Base-by-base conservation (phyloP, 2,888 invertebrate species). In the Julus scanicus region DNA sequence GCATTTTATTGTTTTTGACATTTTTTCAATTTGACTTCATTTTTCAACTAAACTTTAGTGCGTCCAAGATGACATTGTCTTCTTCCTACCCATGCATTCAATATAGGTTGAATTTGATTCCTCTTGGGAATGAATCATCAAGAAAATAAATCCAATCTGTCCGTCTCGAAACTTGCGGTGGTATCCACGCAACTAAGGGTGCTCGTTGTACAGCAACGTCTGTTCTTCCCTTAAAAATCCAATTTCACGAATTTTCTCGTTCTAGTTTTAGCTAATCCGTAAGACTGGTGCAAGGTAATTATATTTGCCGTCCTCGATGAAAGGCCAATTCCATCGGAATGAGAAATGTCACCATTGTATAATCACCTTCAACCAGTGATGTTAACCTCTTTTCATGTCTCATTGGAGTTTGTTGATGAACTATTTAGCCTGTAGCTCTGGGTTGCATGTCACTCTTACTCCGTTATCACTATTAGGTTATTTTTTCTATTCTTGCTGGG, bases 291-390 rank as follows among this genome's bases (percentile, higher is more conserved):
- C 80, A 37, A 29, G 80, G 80, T 80, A 80, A 80, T 80, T 80
- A 80, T 29, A 80, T 80, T 80, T 80, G 80, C 80, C 80, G 80
- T 80, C 37, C 80, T 80, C 80, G 80, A 39, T 80, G 80, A 80
- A 80, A 80, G 80, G 80, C 37, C 80, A 80, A 80, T 80, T 80
- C 37, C 80, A 37, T 80, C 37, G 37, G 15, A 80, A 80, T 80
- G 80, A 80, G 80, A 80, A 80, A 80, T 80, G 80, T 80, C 80
- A 80, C 37, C 80, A 37, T 80, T 37, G 37, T 80, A 80, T 80
- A 80, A 80, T 80, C 80, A 80, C 80, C 37, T 29, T 37, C 37
- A 80, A 37, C 80, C 80, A 80, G 80, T 11, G 20, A 20, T 80
- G 37, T 29, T 37, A 37, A 37, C 29, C 13, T 80, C 15, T 80